Percentiles rank a stretch among this genome's conserved stretches.
Conservation (phyloP, 1,140 invertebrate species). For the Pemphigus obesinymphae region DNA sequence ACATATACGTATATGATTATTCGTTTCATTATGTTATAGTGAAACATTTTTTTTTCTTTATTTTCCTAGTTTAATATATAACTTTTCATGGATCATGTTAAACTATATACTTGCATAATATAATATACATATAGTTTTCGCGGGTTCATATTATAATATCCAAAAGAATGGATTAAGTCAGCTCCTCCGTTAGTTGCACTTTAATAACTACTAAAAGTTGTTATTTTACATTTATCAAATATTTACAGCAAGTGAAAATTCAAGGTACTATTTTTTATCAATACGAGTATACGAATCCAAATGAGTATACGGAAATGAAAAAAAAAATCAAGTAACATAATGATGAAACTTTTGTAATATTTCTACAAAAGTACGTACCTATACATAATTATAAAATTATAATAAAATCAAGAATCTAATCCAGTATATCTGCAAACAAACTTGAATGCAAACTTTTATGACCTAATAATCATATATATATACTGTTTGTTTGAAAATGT, state of each 20-base stretch:
- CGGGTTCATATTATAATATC: background rate
- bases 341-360: constrained; percentile 18
- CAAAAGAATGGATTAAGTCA: background rate
- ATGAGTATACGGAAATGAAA: background rate
- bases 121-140: background rate
- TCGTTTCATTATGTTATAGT: too few relatives aligned
- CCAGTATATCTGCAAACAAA: background rate
- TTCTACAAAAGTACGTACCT: background rate
- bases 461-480: too few relatives aligned
- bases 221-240: constrained; percentile 1
- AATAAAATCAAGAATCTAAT: background rate
- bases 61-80: too few relatives aligned
- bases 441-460: background rate
- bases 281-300: background rate
- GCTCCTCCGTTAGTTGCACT: background rate
- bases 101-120: too few relatives aligned
- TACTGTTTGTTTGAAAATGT: background rate
- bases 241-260: background rate
- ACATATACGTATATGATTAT: too few relatives aligned
- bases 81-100: too few relatives aligned
- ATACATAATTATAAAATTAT: background rate
- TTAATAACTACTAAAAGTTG: constrained; percentile 9
- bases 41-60: too few relatives aligned
- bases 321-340: background rate
- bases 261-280: background rate